Evolutionary conservation across 2,113 vertebrate genomes (phyloP).

Genomic region (Xenopus borealis): DNA sequence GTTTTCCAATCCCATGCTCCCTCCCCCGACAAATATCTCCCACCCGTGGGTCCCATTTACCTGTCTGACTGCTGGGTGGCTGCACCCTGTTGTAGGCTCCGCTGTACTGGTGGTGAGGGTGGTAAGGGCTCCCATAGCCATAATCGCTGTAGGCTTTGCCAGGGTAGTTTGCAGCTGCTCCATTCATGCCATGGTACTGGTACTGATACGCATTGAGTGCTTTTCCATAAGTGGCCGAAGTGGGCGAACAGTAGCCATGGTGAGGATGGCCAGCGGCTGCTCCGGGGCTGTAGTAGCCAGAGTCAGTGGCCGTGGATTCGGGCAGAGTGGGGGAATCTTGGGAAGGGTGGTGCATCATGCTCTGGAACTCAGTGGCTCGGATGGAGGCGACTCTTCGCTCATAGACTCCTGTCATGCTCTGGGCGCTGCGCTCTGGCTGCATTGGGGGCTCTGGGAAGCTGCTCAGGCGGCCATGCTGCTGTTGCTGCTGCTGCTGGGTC

Average conservation of each 20-base stretch:
- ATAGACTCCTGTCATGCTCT: conserved; percentile 95
- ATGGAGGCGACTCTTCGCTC: conserved; percentile 91
- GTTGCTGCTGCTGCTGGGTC: conserved; percentile 26
- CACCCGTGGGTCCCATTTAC: conserved; percentile 53
- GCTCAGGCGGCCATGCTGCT: conserved; percentile 50
- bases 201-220: conserved; percentile 93
- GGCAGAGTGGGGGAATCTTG: conserved; percentile 98
- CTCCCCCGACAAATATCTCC: not conserved
- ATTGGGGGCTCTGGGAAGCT: conserved; percentile 53
- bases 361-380: conserved; percentile 84
- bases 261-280: conserved; percentile 61
- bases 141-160: conserved; percentile 91
- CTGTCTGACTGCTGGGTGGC: conserved; percentile 84
- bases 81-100: conserved; percentile 90
- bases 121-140: conserved; percentile 84
- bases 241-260: conserved; percentile 95
- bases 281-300: conserved; percentile 94
- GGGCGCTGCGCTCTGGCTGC: conserved; percentile 49
- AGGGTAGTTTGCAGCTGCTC: conserved; percentile 84
- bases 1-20: not conserved
- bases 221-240: conserved; percentile 89
- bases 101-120: conserved; percentile 81
- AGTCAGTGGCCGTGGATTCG: conserved; percentile 94
- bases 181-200: conserved; percentile 88
- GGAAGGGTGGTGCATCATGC: conserved; percentile 80